phyloP scores from a whole-genome alignment of 2,888 invertebrate species.

The Metellina segmentata region DNA sequence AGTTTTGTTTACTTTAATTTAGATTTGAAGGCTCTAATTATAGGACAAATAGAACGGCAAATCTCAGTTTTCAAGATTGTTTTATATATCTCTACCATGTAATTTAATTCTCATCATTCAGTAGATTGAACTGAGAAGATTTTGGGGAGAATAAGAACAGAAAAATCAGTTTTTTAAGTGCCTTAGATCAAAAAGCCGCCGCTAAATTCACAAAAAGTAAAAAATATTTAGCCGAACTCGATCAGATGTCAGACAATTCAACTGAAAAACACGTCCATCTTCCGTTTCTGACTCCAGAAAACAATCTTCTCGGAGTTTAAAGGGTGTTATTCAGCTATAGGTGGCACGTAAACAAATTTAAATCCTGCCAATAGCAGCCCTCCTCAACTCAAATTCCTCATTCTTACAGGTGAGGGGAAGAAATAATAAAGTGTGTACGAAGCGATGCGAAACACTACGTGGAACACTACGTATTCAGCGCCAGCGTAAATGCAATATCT shows the following conservation, averaged over 20 bases:
- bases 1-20: too few species aligned
- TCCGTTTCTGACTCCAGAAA: not conserved
- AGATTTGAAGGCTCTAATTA: too few species aligned
- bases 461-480: not conserved
- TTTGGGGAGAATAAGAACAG: too few species aligned
- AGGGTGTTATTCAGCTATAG: not conserved
- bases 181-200: not conserved
- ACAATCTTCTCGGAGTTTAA: not conserved
- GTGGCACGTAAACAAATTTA: not conserved
- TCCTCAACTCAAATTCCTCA: not conserved
- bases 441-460: constrained; percentile 24
- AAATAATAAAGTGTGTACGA: not conserved
- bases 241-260: too few species aligned
- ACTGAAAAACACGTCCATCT: not conserved
- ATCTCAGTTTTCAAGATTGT: too few species aligned
- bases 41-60: too few species aligned
- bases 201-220: not conserved
- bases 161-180: not conserved
- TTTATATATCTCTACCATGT: too few species aligned
- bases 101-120: too few species aligned
- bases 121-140: too few species aligned
- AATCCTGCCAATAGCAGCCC: not conserved
- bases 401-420: too few species aligned
- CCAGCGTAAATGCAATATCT: not conserved
- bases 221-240: not conserved